Evolutionary conservation across 2,888 invertebrate species (phyloP).

Genomic region (Eupelmus urozonus): DNA sequence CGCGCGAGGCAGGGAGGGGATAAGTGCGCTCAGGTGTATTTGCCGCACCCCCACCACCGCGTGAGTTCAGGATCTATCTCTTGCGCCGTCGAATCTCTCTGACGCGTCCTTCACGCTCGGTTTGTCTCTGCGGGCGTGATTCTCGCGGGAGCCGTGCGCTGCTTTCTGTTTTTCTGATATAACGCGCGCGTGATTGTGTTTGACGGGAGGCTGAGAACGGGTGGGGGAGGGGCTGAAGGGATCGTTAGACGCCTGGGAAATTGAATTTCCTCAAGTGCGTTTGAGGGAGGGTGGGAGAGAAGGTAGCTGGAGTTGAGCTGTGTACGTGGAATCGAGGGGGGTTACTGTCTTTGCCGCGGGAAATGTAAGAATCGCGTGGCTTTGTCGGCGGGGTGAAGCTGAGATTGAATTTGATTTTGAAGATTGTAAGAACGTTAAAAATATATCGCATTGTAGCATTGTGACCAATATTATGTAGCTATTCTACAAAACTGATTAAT

Average conservation of each 20-base stretch:
- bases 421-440: too few relatives aligned
- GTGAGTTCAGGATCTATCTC: background rate
- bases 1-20: constrained; percentile 12
- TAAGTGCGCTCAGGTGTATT: constrained; percentile 35
- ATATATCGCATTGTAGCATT: too few relatives aligned
- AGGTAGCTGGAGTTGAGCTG: too few relatives aligned
- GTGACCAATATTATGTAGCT: too few relatives aligned
- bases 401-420: too few relatives aligned
- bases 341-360: too few relatives aligned
- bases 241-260: constrained; percentile 2
- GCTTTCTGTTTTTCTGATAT: background rate
- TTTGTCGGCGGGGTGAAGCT: too few relatives aligned
- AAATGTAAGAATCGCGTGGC: too few relatives aligned
- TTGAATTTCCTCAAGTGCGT: constrained; percentile 14
- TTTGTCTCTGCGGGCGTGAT: background rate
- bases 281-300: too few relatives aligned
- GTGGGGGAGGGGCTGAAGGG: background rate
- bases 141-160: background rate
- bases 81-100: background rate
- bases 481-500: too few relatives aligned
- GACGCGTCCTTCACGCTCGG: background rate
- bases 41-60: background rate
- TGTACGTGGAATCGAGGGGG: too few relatives aligned
- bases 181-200: constrained; percentile 27
- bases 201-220: constrained; percentile 24